A percentile compares a stretch with the other conserved stretches of the same genome.
These are phyloP conservation scores for Athalia rosae DNA, from an alignment of 2,888 invertebrate genomes.

Conservation along the genomic window DNA sequence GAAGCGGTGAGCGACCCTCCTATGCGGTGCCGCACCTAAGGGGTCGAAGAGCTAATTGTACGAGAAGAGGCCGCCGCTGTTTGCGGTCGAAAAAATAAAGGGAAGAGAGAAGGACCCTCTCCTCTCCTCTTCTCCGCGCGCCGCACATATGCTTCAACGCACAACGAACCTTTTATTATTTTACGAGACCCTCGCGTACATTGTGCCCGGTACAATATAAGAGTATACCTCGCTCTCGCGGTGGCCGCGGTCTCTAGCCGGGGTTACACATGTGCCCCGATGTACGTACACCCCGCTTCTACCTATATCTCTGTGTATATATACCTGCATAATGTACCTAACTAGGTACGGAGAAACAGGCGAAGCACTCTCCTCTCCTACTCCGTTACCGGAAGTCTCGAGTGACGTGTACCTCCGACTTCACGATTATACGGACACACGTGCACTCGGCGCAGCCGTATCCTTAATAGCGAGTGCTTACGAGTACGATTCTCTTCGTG, in stretches of 20 bases:
- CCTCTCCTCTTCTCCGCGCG: too few species aligned
- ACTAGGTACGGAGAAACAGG: not conserved
- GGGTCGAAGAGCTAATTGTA: too few species aligned
- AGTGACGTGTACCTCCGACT: conserved; percentile 30
- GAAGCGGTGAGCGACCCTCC: too few species aligned
- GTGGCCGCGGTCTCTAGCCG: conserved; percentile 21
- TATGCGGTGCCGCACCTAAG: too few species aligned
- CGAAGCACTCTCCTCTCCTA: conserved; percentile 10
- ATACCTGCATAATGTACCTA: not conserved
- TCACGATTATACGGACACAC: conserved; percentile 7
- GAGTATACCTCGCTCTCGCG: conserved; percentile 21
- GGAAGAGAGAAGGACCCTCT: too few species aligned
- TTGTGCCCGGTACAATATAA: conserved; percentile 20
- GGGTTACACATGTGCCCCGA: conserved; percentile 12
- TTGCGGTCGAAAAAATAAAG: too few species aligned
- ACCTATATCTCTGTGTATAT: not conserved
- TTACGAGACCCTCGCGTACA: conserved; percentile 1
- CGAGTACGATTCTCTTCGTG: not conserved
- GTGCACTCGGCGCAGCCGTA: not conserved
- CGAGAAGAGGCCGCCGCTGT: too few species aligned
- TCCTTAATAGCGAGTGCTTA: not conserved
- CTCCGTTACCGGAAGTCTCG: conserved; percentile 35
- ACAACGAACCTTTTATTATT: conserved; percentile 34
- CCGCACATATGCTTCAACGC: conserved; percentile 26
- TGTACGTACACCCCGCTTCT: not conserved